Evolutionary conservation across 2,888 invertebrate genomes (phyloP).

Genomic region (Pammene fasciana): DNA sequence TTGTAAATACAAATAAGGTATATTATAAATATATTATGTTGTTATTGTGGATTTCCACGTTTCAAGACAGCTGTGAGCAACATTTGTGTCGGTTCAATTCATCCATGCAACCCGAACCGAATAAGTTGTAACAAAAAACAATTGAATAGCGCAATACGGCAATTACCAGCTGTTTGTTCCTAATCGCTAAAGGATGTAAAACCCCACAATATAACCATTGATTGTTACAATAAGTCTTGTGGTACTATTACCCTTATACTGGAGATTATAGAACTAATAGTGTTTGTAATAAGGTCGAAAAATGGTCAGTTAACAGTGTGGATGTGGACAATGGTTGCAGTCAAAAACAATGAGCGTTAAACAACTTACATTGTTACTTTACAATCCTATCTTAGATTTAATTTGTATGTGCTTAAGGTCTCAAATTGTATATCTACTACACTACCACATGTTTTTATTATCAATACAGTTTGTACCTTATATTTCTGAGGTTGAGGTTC

Average conservation of each 20-base stretch:
- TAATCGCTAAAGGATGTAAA: conserved; percentile 6
- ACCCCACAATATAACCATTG: conserved; percentile 13
- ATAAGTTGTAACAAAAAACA: not conserved
- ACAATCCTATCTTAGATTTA: not conserved
- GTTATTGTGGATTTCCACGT: no score
- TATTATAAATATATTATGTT: no score
- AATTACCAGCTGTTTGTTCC: not conserved
- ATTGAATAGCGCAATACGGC: conserved; percentile 11
- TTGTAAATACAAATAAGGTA: no score
- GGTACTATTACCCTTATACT: not conserved
- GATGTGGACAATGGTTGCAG: not conserved
- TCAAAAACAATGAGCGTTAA: conserved; percentile 21
- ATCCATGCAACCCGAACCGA: not conserved
- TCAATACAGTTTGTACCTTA: not conserved
- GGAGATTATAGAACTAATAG: no score
- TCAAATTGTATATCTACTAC: not conserved
- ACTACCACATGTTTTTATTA: not conserved
- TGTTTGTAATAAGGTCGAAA: no score
- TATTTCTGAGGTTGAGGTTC: not conserved
- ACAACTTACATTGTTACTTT: conserved; percentile 13
- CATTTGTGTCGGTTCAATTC: no score
- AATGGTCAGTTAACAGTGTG: no score
- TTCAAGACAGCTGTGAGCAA: no score
- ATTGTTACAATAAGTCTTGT: conserved; percentile 3
- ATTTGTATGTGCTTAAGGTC: not conserved